A percentile compares a stretch with the other conserved stretches of the same genome.
Conservation (phyloP, 1,140 invertebrate genomes). For the Microvelia longipes region DNA sequence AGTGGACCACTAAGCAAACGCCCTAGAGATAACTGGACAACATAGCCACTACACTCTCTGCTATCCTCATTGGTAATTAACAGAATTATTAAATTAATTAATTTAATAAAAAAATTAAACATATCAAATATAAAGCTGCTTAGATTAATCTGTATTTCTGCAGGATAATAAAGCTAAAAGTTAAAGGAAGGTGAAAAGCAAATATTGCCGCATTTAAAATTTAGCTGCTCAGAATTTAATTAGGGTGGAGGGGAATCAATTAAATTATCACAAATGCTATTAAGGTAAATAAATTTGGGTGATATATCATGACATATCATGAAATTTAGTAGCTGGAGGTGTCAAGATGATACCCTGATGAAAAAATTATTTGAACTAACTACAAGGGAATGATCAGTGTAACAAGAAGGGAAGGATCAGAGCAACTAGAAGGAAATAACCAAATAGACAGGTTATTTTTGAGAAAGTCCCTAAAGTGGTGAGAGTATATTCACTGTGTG, state of each 20-base stretch:
- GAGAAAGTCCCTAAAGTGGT: too few species aligned
- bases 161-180: neutral
- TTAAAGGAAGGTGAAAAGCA: neutral
- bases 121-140: neutral
- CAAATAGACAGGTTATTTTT: too few species aligned
- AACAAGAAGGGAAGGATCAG: too few species aligned
- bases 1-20: constrained; percentile 64
- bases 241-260: neutral
- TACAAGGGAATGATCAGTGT: too few species aligned
- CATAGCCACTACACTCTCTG: constrained; percentile 40
- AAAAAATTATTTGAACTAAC: too few species aligned
- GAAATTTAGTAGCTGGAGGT: too few species aligned
- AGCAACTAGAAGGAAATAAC: too few species aligned
- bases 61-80: constrained; percentile 16
- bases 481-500: neutral
- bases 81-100: neutral
- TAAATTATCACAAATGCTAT: neutral
- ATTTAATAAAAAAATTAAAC: neutral
- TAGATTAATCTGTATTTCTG: neutral
- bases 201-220: too few species aligned
- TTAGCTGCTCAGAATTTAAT: neutral
- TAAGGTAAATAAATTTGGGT: too few species aligned
- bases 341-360: too few species aligned
- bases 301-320: too few species aligned
- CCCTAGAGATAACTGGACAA: constrained; percentile 68